Evolutionary conservation across 2,113 vertebrate species (phyloP).

Genomic region (Lepus timidus): DNA sequence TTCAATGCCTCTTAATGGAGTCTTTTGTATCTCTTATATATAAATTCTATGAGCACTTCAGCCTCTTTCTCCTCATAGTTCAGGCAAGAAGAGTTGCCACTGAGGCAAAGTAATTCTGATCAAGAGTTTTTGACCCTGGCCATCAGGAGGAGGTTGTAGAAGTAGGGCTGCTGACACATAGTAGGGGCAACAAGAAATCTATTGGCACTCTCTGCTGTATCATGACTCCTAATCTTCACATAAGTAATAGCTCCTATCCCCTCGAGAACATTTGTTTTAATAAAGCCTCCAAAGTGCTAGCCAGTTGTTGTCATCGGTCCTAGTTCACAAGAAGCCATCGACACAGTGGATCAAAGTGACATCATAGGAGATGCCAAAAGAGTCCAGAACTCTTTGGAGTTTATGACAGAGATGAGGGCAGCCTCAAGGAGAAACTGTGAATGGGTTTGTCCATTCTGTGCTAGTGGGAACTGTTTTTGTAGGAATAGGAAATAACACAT

Average conservation of each 20-base stretch:
- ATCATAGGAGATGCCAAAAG: neutral
- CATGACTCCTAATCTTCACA: neutral
- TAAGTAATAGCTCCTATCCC: neutral
- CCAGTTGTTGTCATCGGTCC: neutral
- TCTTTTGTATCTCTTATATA: neutral
- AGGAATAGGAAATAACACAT: neutral
- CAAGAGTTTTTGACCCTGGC: neutral
- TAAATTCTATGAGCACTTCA: neutral
- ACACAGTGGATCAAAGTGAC: neutral
- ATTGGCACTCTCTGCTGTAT: neutral
- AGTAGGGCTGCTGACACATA: neutral
- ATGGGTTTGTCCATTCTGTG: neutral
- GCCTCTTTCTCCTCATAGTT: neutral
- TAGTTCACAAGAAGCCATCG: neutral
- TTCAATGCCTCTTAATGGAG: too few species aligned
- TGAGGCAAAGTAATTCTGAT: neutral
- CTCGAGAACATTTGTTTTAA: neutral
- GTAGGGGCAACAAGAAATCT: neutral
- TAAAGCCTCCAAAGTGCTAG: neutral
- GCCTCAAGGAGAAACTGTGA: neutral
- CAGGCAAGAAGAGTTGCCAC: neutral
- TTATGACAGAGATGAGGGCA: neutral
- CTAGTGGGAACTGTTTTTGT: neutral
- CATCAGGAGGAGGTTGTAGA: neutral
- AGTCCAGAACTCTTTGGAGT: neutral